These are phyloP conservation scores for Clistopyga incitator DNA, from an alignment of 2,888 invertebrate genomes.

Conservation along the genomic window DNA sequence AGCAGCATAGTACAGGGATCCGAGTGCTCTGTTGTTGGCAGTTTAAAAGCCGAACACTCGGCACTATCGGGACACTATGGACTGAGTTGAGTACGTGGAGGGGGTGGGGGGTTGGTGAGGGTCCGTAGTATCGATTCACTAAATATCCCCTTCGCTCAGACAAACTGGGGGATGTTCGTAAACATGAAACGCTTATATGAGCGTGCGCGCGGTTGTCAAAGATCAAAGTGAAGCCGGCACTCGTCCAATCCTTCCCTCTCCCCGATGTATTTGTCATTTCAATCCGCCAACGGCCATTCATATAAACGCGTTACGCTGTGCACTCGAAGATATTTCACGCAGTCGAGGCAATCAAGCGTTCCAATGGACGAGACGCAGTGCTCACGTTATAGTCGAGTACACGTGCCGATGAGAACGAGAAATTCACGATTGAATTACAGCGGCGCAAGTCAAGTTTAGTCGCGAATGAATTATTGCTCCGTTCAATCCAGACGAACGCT, in stretches of 20 bases:
- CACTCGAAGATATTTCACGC: slow-evolving; percentile 25
- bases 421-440: slow-evolving; percentile 41
- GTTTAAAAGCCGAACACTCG: slow-evolving; percentile 29
- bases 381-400: slow-evolving; percentile 33
- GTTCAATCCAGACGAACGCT: slow-evolving; percentile 28
- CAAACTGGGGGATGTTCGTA: slow-evolving; percentile 26
- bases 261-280: slow-evolving; percentile 19
- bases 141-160: slow-evolving; percentile 24
- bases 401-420: slow-evolving; percentile 37
- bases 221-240: slow-evolving; percentile 44
- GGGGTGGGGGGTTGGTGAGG: not conserved
- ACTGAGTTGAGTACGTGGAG: not conserved
- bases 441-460: slow-evolving; percentile 3
- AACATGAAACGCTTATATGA: slow-evolving; percentile 18
- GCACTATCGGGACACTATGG: not conserved
- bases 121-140: slow-evolving; percentile 40
- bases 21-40: slow-evolving; percentile 7
- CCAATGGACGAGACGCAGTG: slow-evolving; percentile 36
- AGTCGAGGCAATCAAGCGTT: slow-evolving; percentile 18
- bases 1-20: slow-evolving; percentile 15
- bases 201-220: slow-evolving; percentile 11
- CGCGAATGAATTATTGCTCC: slow-evolving; percentile 41
- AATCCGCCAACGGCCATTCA: slow-evolving; percentile 13
- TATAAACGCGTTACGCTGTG: slow-evolving; percentile 8
- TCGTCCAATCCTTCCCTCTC: not conserved